Percentiles rank a stretch among this genome's conserved stretches.
Evolutionary conservation across 2,113 vertebrate genomes (phyloP).

Genomic region (Etheostoma spectabile): DNA sequence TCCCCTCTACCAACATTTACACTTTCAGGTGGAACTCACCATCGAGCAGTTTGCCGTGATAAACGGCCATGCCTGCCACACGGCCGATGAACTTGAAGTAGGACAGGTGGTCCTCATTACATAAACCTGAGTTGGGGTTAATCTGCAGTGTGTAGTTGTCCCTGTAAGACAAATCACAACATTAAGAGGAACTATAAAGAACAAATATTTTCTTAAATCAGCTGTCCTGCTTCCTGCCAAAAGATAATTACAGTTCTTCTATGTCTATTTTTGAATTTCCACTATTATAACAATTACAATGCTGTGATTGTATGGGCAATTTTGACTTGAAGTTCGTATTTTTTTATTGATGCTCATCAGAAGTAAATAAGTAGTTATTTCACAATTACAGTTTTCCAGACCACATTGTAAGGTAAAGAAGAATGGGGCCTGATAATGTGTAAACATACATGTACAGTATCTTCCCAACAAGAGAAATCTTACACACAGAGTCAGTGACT

Average conservation of each 20-base stretch:
- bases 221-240: neutral
- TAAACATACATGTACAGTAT: neutral
- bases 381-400: neutral
- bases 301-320: neutral
- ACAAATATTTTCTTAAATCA: neutral
- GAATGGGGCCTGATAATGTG: neutral
- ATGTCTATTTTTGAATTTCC: neutral
- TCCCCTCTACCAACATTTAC: neutral
- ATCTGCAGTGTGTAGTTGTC: constrained; percentile 99
- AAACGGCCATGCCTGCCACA: constrained; percentile 98
- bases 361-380: neutral
- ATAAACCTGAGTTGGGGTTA: constrained; percentile 97
- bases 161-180: constrained; percentile 79
- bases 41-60: constrained; percentile 96
- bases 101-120: constrained; percentile 97
- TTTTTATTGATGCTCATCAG: constrained; percentile 9
- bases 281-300: neutral
- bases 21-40: constrained; percentile 81
- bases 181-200: neutral
- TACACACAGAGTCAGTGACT: neutral
- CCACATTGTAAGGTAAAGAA: neutral
- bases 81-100: constrained; percentile 99
- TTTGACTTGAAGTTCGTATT: neutral
- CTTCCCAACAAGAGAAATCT: neutral
- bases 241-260: neutral